Percentiles rank a stretch among this genome's conserved stretches.
Conservation (phyloP, 2,797 vertebrate genomes). For the Cheirogaleus major region DNA sequence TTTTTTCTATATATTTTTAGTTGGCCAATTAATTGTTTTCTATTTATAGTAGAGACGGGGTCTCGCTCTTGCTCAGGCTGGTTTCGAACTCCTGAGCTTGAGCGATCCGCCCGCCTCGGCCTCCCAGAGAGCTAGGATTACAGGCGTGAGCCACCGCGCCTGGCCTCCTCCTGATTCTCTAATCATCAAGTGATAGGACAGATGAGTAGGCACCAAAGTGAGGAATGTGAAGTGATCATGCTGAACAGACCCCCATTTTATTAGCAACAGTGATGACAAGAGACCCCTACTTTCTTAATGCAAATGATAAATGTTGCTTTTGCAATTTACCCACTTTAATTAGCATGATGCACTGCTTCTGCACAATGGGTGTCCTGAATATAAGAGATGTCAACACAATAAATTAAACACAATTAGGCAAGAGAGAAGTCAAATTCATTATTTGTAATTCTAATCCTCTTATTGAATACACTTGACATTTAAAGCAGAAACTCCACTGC, state of each 20-base stretch:
- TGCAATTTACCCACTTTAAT: neutral
- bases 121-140: too few species aligned
- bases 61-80: too few species aligned
- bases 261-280: neutral
- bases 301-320: neutral
- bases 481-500: neutral
- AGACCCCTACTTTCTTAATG: neutral
- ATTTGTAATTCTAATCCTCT: slow-evolving; percentile 35
- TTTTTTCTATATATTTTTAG: too few species aligned
- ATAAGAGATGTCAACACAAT: neutral
- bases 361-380: neutral
- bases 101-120: too few species aligned
- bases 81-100: too few species aligned
- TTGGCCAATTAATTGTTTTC: too few species aligned
- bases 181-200: neutral
- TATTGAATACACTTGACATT: slow-evolving; percentile 49
- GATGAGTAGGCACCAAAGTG: neutral
- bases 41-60: too few species aligned
- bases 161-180: neutral
- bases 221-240: neutral
- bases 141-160: too few species aligned
- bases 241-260: neutral
- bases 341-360: neutral
- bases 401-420: slow-evolving; percentile 29
- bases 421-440: slow-evolving; percentile 30